Evolutionary conservation across 2,888 invertebrate species (phyloP).

Genomic region (Eugnorisma glareosa): DNA sequence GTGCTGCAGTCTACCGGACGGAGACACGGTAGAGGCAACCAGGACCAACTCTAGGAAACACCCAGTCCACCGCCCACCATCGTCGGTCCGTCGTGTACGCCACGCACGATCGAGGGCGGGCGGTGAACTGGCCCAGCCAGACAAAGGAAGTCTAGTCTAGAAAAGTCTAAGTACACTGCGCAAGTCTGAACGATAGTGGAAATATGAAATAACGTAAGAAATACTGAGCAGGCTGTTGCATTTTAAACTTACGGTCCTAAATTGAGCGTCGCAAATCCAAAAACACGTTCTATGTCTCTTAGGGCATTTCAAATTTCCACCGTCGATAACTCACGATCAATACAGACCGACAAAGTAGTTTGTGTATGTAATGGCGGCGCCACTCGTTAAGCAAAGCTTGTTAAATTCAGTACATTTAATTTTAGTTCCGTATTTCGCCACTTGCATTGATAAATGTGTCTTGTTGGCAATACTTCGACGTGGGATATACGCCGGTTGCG

Average conservation of each 20-base stretch:
- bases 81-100: background rate
- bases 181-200: conserved; percentile 4
- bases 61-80: conserved; percentile 41
- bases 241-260: background rate
- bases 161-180: conserved; percentile 24
- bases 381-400: background rate
- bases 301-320: background rate
- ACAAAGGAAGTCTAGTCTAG: background rate
- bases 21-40: background rate
- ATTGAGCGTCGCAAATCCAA: background rate
- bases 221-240: background rate
- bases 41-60: background rate
- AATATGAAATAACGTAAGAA: background rate
- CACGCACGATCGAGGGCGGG: background rate
- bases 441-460: conserved; percentile 1
- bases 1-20: background rate
- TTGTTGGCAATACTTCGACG: background rate
- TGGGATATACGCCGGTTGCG: background rate
- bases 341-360: background rate
- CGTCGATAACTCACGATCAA: background rate
- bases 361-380: background rate
- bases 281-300: background rate
- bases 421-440: conserved; percentile 18
- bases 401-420: background rate
- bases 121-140: conserved; percentile 14